Conservation (phyloP, 2,888 invertebrate species). For the Watsonalla cultraria region DNA sequence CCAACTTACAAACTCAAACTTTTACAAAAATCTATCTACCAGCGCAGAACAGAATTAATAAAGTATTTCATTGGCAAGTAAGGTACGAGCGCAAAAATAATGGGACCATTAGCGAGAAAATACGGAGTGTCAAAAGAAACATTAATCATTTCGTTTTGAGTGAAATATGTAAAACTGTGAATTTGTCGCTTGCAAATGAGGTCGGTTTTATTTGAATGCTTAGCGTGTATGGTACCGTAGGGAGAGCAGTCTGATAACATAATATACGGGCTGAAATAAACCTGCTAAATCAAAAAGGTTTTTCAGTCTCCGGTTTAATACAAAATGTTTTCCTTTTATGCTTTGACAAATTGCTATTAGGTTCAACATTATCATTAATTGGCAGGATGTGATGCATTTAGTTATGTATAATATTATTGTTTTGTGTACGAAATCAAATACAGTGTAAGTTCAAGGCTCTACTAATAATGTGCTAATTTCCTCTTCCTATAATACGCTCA, state of each 20-base stretch:
- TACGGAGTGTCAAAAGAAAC: neutral
- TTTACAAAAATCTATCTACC: no score
- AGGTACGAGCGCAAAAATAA: no score
- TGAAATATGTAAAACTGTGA: neutral
- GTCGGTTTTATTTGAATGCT: conserved; percentile 1
- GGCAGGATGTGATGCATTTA: no score
- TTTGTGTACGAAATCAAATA: no score
- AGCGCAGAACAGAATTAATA: no score
- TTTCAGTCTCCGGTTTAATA: neutral
- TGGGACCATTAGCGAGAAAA: no score
- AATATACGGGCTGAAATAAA: neutral
- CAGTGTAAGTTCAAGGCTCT: no score
- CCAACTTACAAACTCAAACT: no score
- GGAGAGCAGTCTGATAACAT: neutral
- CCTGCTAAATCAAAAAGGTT: neutral
- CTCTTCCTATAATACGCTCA: no score
- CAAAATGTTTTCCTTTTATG: neutral
- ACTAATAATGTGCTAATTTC: no score
- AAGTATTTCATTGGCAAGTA: no score
- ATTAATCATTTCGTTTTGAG: neutral
- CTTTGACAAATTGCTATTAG: neutral
- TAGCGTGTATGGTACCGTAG: neutral
- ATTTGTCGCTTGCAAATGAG: neutral
- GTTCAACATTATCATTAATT: neutral
- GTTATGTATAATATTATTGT: no score